A percentile compares a stretch with the other conserved stretches of the same genome.
Evolutionary conservation across 2,797 vertebrate genomes (phyloP).

Genomic region (Danio kyathit): DNA sequence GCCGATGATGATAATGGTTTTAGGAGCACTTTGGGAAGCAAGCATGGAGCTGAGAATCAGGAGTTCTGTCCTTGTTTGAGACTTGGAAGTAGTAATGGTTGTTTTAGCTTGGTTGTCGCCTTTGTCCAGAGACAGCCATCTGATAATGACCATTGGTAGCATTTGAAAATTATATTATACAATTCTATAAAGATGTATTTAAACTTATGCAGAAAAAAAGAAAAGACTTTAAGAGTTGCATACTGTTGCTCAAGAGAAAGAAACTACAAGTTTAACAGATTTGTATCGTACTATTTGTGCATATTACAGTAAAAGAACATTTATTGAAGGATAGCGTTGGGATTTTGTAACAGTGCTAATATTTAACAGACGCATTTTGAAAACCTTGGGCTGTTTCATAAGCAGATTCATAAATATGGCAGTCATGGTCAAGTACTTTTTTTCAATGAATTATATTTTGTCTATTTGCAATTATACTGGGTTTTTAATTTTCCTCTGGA

Average conservation of each 20-base stretch:
- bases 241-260: not conserved
- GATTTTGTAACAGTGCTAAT: not conserved
- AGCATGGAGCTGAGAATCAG: constrained; percentile 51
- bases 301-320: constrained; percentile 1
- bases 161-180: constrained; percentile 64
- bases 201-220: constrained; percentile 62
- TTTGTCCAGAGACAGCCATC: constrained; percentile 73
- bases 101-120: constrained; percentile 74
- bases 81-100: constrained; percentile 71
- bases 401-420: not conserved
- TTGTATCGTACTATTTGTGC: not conserved
- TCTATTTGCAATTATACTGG: not conserved
- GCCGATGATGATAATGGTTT: constrained; percentile 24
- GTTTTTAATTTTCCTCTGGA: constrained; percentile 14
- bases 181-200: constrained; percentile 33
- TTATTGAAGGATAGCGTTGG: not conserved
- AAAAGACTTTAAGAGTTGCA: not conserved
- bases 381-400: not conserved
- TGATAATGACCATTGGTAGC: constrained; percentile 76
- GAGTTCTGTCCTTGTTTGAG: constrained; percentile 63
- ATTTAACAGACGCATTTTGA: constrained; percentile 5
- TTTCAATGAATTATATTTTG: constrained; percentile 26
- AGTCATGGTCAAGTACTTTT: not conserved
- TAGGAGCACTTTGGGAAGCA: constrained; percentile 41
- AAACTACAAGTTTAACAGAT: not conserved